Base-by-base conservation (phyloP, 2,797 vertebrate genomes). In the Benthosema pterotum region DNA sequence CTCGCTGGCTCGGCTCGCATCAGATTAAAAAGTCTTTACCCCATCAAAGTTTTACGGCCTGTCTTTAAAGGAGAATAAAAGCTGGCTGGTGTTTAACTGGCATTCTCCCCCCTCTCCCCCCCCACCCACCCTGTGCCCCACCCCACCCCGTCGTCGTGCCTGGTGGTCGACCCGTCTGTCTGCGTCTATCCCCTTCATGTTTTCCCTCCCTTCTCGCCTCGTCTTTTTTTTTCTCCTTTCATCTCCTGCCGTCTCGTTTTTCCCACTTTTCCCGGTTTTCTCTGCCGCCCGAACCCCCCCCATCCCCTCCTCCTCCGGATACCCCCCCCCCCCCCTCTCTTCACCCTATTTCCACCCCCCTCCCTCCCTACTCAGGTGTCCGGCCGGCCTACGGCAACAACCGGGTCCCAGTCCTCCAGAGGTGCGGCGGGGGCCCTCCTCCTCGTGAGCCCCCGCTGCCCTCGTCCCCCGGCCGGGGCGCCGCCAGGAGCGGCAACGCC, bases 1-100 rank as follows among this genome's bases (percentile, higher is more conserved):
- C 71, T 84, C 66, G 67, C 76, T 81, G 80, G 85, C 85, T 82
- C 70, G 52, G 77, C 84, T 87, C 77, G 56, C 84, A 83, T 87
- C 87, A 79, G 87, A 88, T 88, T 88, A 87, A 88, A 89, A 89
- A 88, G 74, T 86, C 85, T 89, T 89, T 89, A 91, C 76, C 88
- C 83, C 87, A 90, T 90, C 88, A 89, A 88, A 88, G 79, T 89
- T 91, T 90, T 88, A 91, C 79, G 76, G 89, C 80, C 77, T 60
- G 87, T 82, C 87, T 89, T 91, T 85, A 87, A 90, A 89, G 82
- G 69, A 58, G 79, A 88, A 87, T 90, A 87, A 89, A 89, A 90
- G 83, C 84, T 85, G 83, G 82, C 83, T 85, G 83, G 74, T 85
- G 80, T 87, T 87, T 88, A 88, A 90, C 83, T 78, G 79, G 77